Evolutionary conservation across 2,888 invertebrate genomes (phyloP).

Genomic region (Drosophila paramelanica): DNA sequence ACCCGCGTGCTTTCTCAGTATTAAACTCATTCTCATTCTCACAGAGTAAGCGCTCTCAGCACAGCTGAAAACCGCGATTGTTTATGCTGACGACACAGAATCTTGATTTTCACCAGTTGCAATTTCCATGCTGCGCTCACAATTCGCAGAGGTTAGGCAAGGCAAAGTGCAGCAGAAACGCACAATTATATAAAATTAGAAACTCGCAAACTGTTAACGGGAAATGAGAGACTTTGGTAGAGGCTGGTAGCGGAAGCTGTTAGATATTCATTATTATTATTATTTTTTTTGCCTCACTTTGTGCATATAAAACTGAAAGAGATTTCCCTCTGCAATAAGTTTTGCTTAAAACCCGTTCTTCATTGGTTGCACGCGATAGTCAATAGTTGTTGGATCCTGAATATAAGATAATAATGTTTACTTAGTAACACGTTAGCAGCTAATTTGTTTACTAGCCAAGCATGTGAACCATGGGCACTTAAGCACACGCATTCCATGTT

Average conservation of each 20-base stretch:
- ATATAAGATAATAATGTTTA: slow-evolving; percentile 48
- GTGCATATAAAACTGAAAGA: slow-evolving; percentile 2
- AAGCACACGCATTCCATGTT: slow-evolving; percentile 1
- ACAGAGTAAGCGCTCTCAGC: slow-evolving; percentile 12
- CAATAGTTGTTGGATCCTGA: slow-evolving; percentile 4
- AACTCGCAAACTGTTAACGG: slow-evolving; percentile 27
- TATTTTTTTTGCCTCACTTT: slow-evolving; percentile 22
- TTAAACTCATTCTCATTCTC: slow-evolving; percentile 9
- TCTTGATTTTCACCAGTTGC: slow-evolving; percentile 20
- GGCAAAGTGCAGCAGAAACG: slow-evolving; percentile 30
- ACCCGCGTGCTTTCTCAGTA: slow-evolving; percentile 34
- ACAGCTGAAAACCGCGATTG: slow-evolving; percentile 25
- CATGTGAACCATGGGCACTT: slow-evolving; percentile 31
- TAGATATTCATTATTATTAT: too few relatives aligned
- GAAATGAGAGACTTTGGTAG: slow-evolving; percentile 36
- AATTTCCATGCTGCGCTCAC: slow-evolving; percentile 26
- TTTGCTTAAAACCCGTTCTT: slow-evolving; percentile 34
- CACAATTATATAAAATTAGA: slow-evolving; percentile 24
- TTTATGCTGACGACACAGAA: slow-evolving; percentile 15
- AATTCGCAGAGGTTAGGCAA: slow-evolving; percentile 37
- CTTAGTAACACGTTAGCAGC: slow-evolving; percentile 52
- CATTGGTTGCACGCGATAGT: slow-evolving; percentile 23
- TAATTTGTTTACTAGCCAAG: slow-evolving; percentile 30
- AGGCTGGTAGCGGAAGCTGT: slow-evolving; percentile 2
- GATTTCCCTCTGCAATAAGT: slow-evolving; percentile 7